Evolutionary conservation across 2,113 vertebrate genomes (phyloP), one percentile per base, ranked within the genome.

Genomic region (Sitta europaea): DNA sequence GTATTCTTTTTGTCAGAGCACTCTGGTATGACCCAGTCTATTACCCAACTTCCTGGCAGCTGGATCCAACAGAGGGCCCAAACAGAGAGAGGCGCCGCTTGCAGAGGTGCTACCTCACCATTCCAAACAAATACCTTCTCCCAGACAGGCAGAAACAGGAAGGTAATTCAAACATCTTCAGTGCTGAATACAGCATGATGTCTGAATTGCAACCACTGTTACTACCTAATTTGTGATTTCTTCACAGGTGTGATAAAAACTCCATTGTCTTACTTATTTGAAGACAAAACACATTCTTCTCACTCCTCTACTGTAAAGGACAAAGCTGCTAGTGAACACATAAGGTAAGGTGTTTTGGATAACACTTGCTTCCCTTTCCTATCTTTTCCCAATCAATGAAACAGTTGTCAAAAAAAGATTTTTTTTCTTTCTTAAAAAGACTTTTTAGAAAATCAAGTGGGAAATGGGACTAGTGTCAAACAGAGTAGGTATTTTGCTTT

Each of bases 221-320:
- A 63, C 19, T 63, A n/a, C 40, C 1, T 75, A 51, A 29, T 45
- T 76, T 91, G 31, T 92, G 28, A 3, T 21, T 61, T 90, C 63
- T 83, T 58, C 75, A 80, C 88, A 99, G 99, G 99, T 66, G 38
- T 98, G 31, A 94, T 98, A 81, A 99, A 98, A 96, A 97, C 98
- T 36, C 98, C 99, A 0, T 98, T 99, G 57, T 98, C 98, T 66
- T 99, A 99, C 42, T 97, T 99, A 36, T 99, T 99, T 97, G 99
- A 99, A 97, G 99, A 99, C 92, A 99, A 99, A 98, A 99, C 98
- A 19, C 98, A 99, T 98, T 99, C 99, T 75, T 99, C 99, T 86
- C 99, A 99, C 95, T 99, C 99, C 45, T 99, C 99, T 55, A 99
- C 99, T 40, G 99, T 99, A 68, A 99, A 99, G 97, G 99, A 99